Evolutionary conservation across 2,888 invertebrate species (phyloP), one percentile per base, ranked within the genome.

Genomic region (Halocaridina rubra): DNA sequence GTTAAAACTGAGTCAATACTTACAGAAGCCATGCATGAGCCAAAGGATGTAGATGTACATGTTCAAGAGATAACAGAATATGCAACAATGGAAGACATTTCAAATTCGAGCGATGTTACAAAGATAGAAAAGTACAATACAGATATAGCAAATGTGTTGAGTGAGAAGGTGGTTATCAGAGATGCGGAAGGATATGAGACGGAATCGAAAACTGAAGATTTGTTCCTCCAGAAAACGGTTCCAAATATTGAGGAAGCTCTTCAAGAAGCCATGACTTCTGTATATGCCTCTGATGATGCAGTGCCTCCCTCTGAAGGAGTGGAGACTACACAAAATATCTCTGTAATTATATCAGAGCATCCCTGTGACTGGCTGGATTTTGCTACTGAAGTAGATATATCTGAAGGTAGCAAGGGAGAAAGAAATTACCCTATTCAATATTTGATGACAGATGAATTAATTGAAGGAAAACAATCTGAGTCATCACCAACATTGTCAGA

Each of bases 171-270:
- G 0, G 19, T 53, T 53, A n/a, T 19, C 19, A 10, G 1, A n/a
- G 8, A 13, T 53, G 53, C 53, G 19, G 53, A 53, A 10, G n/a
- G 10, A n/a, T 10, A 16, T 5, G 19, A 1, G 16, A 53, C 2
- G 7, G 53, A 53, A 19, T n/a, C 2, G 53, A 53, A 53, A 53
- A 19, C 4, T 19, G 78, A 82, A 78, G n/a, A 22, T 13, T 24
- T 82, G 27, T 77, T 77, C 32, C 57, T 84, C 19, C 74, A 79
- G 33, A 77, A 61, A 59, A 33, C 61, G 57, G 79, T 64, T 19
- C 75, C 84, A 2, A 84, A 84, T 53, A 72, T 84, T 32, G 84
- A 84, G 53, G 84, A 84, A 57, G 84, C 79, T 53, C 74, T 84
- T 5, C 46, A 84, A 13, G 84, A 84, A 53, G 84, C 84, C 4